Evolutionary conservation across 2,888 invertebrate species (phyloP).

Genomic region (Pterostichus niger): DNA sequence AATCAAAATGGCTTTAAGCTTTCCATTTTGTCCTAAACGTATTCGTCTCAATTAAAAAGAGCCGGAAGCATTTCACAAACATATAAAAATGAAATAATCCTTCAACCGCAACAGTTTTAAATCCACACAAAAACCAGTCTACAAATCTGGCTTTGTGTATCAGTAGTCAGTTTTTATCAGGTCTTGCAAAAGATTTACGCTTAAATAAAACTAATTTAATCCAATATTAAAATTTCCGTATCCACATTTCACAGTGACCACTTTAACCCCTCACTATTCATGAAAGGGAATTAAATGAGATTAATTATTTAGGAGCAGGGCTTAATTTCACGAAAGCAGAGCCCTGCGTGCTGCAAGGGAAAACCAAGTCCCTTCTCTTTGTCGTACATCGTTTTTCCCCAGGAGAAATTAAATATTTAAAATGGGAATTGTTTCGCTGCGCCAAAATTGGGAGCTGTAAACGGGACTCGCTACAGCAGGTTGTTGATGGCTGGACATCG

Average conservation of each 20-base stretch:
- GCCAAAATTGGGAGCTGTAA: conserved; percentile 29
- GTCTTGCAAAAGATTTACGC: conserved; percentile 39
- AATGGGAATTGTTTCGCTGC: conserved; percentile 60
- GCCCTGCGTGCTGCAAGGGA: conserved; percentile 1
- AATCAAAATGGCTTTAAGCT: no score
- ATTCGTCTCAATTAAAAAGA: no score
- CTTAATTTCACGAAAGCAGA: conserved; percentile 36
- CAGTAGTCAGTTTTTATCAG: conserved; percentile 43
- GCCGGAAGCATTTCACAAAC: background rate
- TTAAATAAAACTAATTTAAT: conserved; percentile 55
- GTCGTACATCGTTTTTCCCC: conserved; percentile 44
- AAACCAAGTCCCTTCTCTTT: conserved; percentile 13
- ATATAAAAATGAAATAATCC: conserved; percentile 14
- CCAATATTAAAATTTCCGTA: conserved; percentile 51
- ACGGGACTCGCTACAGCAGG: background rate
- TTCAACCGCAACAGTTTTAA: background rate
- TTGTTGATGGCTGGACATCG: conserved; percentile 21
- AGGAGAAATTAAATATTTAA: conserved; percentile 63
- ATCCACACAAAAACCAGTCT: conserved; percentile 24
- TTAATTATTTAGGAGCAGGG: conserved; percentile 59
- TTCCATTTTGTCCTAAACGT: no score
- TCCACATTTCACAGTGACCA: conserved; percentile 52
- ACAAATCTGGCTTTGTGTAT: conserved; percentile 38
- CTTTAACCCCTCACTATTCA: conserved; percentile 58
- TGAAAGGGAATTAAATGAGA: conserved; percentile 64